Evolutionary conservation across 2,888 invertebrate genomes (phyloP), one percentile per base, ranked within the genome.

Genomic region (Bugulina stolonifera): DNA sequence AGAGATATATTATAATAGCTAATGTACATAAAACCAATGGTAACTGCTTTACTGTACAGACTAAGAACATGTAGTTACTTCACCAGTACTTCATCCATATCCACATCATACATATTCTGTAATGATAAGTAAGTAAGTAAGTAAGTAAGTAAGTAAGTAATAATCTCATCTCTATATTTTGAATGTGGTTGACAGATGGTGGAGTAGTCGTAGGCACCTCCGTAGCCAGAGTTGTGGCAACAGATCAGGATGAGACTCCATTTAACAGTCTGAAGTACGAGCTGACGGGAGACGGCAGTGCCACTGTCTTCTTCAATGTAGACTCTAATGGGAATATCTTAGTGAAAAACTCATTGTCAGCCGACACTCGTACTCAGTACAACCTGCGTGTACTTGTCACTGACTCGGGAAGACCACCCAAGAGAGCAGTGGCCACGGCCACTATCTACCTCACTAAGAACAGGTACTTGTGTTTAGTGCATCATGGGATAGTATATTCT

Each of bases 381-480:
- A 34, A 82, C 81, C 75, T 81, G 34, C 73, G 74, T 64, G 76
- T 81, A 3, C 69, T 77, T 34, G 81, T 79, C 5, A 69, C 64
- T 29, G 82, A 82, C 73, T 78, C 79, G 32, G 79, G 79, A 34
- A 69, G 75, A 0, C 75, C 75, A 22, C 75, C 79, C 14, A 73
- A 75, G 71, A 73, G 77, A 1, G 75, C 78, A 2, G 81, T 81
- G 27, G 79, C 79, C n/a, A 77, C 77, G 1, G 78, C 81, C 3
- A 74, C 73, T 1, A 73, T 82, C 22, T 74, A 69, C 22, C 80
- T 82, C 0, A 76, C 74, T n/a, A 75, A 81, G 35, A 81, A 82
- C 75, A 64, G 55, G 54, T 43, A 43, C 5, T 43, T n/a, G n/a
- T n/a, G n/a, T n/a, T n/a, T n/a, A n/a, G n/a, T n/a, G n/a, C n/a